Evolutionary conservation across 1,140 invertebrate genomes (phyloP).

Genomic region (Drosophila navojoa): DNA sequence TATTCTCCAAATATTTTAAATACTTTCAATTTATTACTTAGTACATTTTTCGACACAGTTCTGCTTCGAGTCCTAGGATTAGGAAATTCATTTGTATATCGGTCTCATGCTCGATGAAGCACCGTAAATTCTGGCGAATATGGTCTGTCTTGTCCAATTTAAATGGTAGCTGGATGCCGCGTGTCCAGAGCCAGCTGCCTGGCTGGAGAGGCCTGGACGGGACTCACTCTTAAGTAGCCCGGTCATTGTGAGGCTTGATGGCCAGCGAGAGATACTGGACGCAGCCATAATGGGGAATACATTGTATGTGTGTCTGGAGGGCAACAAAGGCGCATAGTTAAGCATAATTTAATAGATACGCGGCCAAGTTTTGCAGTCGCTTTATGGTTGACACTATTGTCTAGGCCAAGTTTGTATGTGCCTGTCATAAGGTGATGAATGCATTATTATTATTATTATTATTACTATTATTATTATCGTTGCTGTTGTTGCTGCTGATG

Average conservation of each 20-base stretch:
- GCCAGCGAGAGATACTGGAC: constrained; percentile 20
- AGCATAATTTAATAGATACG: constrained; percentile 82
- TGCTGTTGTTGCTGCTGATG: not conserved
- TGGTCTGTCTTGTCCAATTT: not conserved
- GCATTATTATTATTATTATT: constrained; percentile 78
- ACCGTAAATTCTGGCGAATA: not conserved
- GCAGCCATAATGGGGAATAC: constrained; percentile 21
- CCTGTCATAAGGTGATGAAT: constrained; percentile 79
- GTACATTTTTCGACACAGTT: too few species aligned
- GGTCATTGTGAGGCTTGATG: constrained; percentile 56
- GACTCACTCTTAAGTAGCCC: constrained; percentile 57
- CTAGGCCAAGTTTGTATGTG: constrained; percentile 77
- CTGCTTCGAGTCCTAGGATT: not conserved
- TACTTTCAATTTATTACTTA: too few species aligned
- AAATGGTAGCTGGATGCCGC: constrained; percentile 3
- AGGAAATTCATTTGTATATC: too few species aligned
- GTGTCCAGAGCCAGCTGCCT: constrained; percentile 4
- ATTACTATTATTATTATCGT: constrained; percentile 31
- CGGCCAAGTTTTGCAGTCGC: constrained; percentile 59
- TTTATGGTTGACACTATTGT: constrained; percentile 82
- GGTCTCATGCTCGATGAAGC: not conserved
- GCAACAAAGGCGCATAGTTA: constrained; percentile 78
- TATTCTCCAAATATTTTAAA: too few species aligned
- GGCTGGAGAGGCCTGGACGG: not conserved
- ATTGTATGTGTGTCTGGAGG: constrained; percentile 28